These are phyloP conservation scores for Sycophaga agraensis DNA, from an alignment of 1,140 invertebrate species.

Conservation along the genomic window DNA sequence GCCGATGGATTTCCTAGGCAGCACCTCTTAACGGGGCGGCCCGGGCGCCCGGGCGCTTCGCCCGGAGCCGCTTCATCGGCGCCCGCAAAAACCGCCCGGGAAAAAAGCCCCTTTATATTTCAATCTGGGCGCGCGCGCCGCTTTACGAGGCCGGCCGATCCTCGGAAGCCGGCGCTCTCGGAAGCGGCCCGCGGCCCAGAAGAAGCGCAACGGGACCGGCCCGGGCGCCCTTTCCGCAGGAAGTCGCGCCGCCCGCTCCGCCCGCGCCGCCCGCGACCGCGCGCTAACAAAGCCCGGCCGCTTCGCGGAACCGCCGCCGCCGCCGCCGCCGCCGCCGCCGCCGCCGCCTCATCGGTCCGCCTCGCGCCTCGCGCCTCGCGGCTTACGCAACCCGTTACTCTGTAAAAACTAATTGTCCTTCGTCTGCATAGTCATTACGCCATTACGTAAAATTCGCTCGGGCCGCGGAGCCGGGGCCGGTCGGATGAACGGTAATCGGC, in stretches of 20 bases:
- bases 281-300: no score
- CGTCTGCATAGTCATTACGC: not conserved
- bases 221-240: no score
- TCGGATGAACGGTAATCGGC: no score
- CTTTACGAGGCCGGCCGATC: constrained; percentile 45
- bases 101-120: constrained; percentile 45
- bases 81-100: not conserved
- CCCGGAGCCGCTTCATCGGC: constrained; percentile 12
- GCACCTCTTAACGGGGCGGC: constrained; percentile 33
- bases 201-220: constrained; percentile 36
- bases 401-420: constrained; percentile 15
- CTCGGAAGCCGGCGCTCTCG: constrained; percentile 39
- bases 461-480: no score
- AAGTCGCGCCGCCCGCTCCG: not conserved
- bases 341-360: no score
- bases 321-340: no score
- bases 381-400: constrained; percentile 8
- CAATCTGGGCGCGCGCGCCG: constrained; percentile 40
- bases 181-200: no score
- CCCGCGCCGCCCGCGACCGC: no score
- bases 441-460: not conserved
- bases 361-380: no score
- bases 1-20: constrained; percentile 34
- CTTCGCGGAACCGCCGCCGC: no score
- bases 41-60: not conserved